Base-by-base conservation (phyloP, 2,888 invertebrate genomes). In the Tenthredo scrophulariae region DNA sequence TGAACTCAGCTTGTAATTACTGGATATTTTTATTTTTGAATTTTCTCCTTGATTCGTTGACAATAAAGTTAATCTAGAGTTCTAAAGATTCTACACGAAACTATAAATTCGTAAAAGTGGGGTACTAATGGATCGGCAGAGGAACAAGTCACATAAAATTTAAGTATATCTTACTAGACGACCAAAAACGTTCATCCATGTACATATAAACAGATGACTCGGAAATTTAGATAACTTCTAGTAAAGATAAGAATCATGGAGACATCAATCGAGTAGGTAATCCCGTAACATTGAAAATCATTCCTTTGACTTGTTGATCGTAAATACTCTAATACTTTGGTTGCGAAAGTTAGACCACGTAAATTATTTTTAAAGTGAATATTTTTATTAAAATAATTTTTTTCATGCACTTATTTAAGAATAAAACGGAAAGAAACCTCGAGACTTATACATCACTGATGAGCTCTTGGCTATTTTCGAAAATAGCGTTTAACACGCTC, bases 401-500 rank as follows among this genome's bases (percentile, higher is more conserved):
- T n/a, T 5, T 50, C 79, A 62, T 33, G 37, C 37, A n/a, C 33
- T n/a, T n/a, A 80, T 6, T 74, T 9, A 43, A 74, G 6, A 40
- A 74, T n/a, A 22, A 62, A 62, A 62, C 33, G 33, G 1, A 43
- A 80, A 22, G 29, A 62, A n/a, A 62, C 37, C 62, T 58, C 80
- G 80, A 80, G 80, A 80, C 80, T 80, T 2, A 62, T 80, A 10
- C 46, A 77, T 15, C 26, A 33, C 15, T 77, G 46, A 46, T n/a
- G 6, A 18, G 40, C 26, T 80, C 22, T 77, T 22, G 13, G 37
- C 13, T 62, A 62, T 40, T 15, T 26, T 50, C 40, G 5, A 80
- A n/a, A 62, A 37, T 37, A 4, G 67, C 15, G 46, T 50, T 46
- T 29, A 83, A 70, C 67, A 29, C 5, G 33, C 7, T 9, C 83